phyloP scores from a whole-genome alignment of 2,113 vertebrate genomes.

The Phylloscopus trochilus region DNA sequence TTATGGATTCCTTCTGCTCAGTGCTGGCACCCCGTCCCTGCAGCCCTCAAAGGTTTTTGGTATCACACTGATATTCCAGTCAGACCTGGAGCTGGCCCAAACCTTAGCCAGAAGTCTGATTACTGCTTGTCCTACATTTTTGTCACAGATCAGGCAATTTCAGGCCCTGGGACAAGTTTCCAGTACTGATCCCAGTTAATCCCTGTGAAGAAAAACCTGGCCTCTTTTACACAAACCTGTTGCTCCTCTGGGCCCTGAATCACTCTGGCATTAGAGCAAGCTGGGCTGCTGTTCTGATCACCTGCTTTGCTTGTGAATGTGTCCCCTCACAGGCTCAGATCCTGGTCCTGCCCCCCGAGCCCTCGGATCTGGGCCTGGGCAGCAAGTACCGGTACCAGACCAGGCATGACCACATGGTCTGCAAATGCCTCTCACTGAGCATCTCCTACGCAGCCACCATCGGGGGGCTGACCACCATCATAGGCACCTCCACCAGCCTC shows the following conservation, averaged over 20 bases:
- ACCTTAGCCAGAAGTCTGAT: not conserved
- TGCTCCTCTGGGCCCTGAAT: not conserved
- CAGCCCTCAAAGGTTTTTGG: not conserved
- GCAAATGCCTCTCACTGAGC: slow-evolving; percentile 94
- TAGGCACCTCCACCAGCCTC: slow-evolving; percentile 96
- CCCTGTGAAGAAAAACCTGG: not conserved
- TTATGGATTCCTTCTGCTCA: slow-evolving; percentile 12
- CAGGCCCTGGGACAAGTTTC: not conserved
- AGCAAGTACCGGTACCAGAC: slow-evolving; percentile 85
- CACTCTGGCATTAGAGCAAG: not conserved
- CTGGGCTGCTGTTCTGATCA: not conserved
- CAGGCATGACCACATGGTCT: slow-evolving; percentile 93
- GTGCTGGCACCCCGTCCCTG: not conserved
- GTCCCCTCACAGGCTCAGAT: slow-evolving; percentile 69
- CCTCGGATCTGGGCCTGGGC: slow-evolving; percentile 71
- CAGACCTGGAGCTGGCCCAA: not conserved
- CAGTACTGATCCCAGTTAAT: not conserved
- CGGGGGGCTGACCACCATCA: slow-evolving; percentile 95
- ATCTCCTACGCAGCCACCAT: slow-evolving; percentile 95
- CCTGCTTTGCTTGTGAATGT: not conserved
- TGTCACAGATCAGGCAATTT: not conserved
- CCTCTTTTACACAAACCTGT: not conserved
- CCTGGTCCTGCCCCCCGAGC: slow-evolving; percentile 67
- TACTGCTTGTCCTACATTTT: not conserved
- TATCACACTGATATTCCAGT: not conserved